Evolutionary conservation across 2,797 vertebrate species (phyloP).

Genomic region (Falco naumanni): DNA sequence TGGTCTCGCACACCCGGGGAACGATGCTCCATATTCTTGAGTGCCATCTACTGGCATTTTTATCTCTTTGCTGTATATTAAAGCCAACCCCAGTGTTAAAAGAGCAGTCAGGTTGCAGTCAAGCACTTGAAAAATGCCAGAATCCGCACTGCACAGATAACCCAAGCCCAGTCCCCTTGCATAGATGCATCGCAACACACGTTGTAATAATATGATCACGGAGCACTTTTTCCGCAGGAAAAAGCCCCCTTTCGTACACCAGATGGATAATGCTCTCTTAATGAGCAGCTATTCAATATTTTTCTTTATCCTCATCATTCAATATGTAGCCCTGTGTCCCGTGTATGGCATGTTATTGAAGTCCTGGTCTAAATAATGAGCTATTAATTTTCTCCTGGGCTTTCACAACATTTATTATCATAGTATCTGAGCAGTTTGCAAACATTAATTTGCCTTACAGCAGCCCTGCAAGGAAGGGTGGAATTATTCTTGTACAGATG

Average conservation of each 20-base stretch:
- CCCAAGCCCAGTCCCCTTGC: not conserved
- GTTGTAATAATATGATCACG: not conserved
- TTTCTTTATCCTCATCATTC: constrained; percentile 66
- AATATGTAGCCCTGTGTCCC: constrained; percentile 38
- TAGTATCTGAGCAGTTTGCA: constrained; percentile 39
- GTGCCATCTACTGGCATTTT: constrained; percentile 69
- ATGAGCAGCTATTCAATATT: constrained; percentile 67
- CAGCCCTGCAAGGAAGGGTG: not conserved
- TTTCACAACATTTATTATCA: constrained; percentile 63
- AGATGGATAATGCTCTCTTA: constrained; percentile 55
- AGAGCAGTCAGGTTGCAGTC: not conserved
- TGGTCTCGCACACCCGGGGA: not conserved
- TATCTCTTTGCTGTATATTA: constrained; percentile 1
- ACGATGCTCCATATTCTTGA: constrained; percentile 47
- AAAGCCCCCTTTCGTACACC: not conserved
- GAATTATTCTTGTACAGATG: not conserved
- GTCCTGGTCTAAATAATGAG: constrained; percentile 62
- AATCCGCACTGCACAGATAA: not conserved
- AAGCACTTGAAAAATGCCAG: constrained; percentile 40
- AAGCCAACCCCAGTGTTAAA: not conserved
- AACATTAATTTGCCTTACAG: constrained; percentile 60
- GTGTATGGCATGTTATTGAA: constrained; percentile 44
- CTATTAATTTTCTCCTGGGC: constrained; percentile 71
- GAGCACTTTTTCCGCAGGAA: not conserved
- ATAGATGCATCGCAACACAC: not conserved